A percentile compares a stretch with the other conserved stretches of the same genome.
Conservation (phyloP, 92 coral and sea anemone species). For the Phenganax subtilis region DNA sequence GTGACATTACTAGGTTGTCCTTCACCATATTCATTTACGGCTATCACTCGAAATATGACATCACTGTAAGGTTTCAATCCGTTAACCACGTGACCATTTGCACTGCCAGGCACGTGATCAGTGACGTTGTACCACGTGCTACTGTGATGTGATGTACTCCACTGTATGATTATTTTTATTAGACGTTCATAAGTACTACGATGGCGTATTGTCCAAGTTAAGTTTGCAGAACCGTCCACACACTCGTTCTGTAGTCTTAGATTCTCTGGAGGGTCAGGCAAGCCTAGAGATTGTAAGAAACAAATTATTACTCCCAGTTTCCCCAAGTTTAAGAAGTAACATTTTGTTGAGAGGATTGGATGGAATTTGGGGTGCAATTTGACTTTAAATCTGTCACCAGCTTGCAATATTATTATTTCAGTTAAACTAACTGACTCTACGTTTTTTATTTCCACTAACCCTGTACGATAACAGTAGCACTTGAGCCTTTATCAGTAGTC, state of each 20-base stretch:
- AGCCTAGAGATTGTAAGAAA: not conserved
- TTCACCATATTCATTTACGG: conserved; percentile 19
- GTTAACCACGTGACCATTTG: not conserved
- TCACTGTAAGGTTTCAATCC: conserved; percentile 22
- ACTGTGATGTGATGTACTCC: conserved; percentile 30
- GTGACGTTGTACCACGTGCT: conserved; percentile 28
- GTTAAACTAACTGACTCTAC: not conserved
- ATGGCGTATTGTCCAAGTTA: conserved; percentile 20
- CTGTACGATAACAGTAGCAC: conserved; percentile 28
- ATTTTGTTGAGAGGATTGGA: too few species aligned
- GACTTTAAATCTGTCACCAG: too few species aligned
- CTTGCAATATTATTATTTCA: too few species aligned
- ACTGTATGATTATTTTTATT: conserved; percentile 19
- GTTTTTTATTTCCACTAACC: not conserved
- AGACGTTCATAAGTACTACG: conserved; percentile 21
- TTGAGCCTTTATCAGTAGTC: conserved; percentile 5
- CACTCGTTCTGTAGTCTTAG: not conserved
- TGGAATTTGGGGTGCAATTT: too few species aligned
- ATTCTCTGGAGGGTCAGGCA: conserved; percentile 26
- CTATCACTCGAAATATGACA: conserved; percentile 22
- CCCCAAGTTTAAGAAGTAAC: not conserved
- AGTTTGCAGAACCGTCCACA: not conserved
- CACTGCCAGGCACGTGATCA: conserved; percentile 1
- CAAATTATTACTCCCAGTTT: not conserved
- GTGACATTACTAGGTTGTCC: conserved; percentile 15